Percentiles rank a stretch among this genome's conserved stretches.
Conservation (phyloP, 2,113 vertebrate genomes). For the Trematocara macrostoma region DNA sequence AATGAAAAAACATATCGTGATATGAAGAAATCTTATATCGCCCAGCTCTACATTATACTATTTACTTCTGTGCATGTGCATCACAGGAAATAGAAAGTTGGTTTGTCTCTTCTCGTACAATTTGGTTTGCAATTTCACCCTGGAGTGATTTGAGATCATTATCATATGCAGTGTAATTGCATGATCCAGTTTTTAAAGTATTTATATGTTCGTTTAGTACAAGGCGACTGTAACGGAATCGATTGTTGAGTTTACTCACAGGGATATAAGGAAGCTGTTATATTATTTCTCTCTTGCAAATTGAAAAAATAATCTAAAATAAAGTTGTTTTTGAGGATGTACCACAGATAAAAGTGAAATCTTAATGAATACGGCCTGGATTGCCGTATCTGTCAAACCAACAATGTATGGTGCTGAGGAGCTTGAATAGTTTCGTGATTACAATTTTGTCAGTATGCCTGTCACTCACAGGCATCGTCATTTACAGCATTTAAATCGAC, state of each 20-base stretch:
- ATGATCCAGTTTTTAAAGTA: neutral
- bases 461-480: neutral
- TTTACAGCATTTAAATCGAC: neutral
- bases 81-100: neutral
- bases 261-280: neutral
- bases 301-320: neutral
- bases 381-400: neutral
- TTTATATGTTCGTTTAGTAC: neutral
- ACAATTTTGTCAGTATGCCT: neutral
- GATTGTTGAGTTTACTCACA: neutral
- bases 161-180: neutral
- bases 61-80: neutral
- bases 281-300: neutral
- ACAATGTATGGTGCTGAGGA: neutral
- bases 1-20: too few relatives aligned
- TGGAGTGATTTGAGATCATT: neutral
- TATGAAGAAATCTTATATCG: too few relatives aligned
- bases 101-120: neutral
- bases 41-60: neutral
- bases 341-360: neutral
- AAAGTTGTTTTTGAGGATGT: neutral
- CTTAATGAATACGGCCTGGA: neutral
- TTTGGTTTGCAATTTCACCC: neutral
- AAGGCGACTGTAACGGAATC: neutral
- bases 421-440: conserved; percentile 7